These are phyloP conservation scores for Strigamia transsilvanica DNA, from an alignment of 2,888 invertebrate genomes.

Conservation along the genomic window DNA sequence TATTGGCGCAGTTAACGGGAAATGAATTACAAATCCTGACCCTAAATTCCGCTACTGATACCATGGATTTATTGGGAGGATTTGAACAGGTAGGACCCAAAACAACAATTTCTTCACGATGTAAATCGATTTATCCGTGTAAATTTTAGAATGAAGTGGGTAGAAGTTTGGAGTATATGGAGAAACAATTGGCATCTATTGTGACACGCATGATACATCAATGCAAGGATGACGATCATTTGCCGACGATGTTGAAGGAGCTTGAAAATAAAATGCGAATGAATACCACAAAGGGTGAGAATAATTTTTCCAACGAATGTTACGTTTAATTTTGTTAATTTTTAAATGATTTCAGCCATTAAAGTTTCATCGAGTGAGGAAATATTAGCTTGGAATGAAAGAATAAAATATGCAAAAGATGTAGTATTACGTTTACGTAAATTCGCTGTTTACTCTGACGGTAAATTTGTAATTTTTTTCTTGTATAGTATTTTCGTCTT, in stretches of 20 bases:
- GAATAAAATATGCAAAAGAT: not conserved
- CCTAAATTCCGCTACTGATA: constrained; percentile 92
- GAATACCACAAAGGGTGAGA: not conserved
- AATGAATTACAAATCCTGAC: constrained; percentile 77
- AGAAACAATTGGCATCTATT: not conserved
- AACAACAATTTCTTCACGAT: not conserved
- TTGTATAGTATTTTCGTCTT: not conserved
- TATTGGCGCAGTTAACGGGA: constrained; percentile 79
- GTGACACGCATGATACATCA: not conserved
- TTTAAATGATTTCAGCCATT: not conserved
- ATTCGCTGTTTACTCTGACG: not conserved
- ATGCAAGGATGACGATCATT: not conserved
- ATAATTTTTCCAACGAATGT: not conserved
- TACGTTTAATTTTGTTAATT: not conserved
- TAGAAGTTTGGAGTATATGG: not conserved
- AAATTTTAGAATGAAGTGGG: not conserved
- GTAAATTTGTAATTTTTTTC: not conserved
- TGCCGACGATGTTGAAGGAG: not conserved
- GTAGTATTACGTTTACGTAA: not conserved
- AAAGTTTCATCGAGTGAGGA: not conserved
- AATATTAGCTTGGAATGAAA: not conserved
- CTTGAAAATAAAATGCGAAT: not conserved
- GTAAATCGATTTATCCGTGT: not conserved
- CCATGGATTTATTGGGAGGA: constrained; percentile 92
- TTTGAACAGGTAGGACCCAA: constrained; percentile 85